Evolutionary conservation across 2,888 invertebrate genomes (phyloP), one percentile per base, ranked within the genome.

Genomic region (Rhabditophanes sp.): DNA sequence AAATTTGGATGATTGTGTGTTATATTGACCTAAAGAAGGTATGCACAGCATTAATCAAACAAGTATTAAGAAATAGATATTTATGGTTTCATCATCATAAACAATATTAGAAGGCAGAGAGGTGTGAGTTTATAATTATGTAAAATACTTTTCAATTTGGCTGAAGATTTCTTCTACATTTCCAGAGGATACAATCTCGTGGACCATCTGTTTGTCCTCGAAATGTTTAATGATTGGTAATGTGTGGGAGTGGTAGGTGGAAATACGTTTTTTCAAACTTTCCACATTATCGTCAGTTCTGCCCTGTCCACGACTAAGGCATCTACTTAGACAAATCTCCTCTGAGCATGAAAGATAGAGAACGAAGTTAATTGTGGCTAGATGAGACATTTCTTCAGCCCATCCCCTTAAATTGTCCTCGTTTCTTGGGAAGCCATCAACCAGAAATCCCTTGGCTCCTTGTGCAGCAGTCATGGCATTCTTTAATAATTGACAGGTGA

Each of bases 341-440:
- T 83, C 76, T 52, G 77, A 75, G 63, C 93, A 90, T 46, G 88
- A 82, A 55, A 96, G 81, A 66, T 84, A 87, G 17, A 99, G 69
- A 2, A 93, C 82, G 34, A 82, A 85, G 44, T 79, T 74, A 9
- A 93, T 72, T 22, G 42, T 28, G 37, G 78, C 43, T 67, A 85
- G 85, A 16, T 77, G 77, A 0, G 75, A 70, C 81, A 96, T 85
- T 44, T 71, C 71, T 50, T 66, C 65, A 24, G 78, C 75, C 96
- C 96, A 99, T 5, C 96, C 96, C 31, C 84, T 79, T 42, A 93
- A 69, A 66, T 99, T 99, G 66, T 96, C 79, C 66, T 84, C 76
- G 68, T 96, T 99, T 16, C 96, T 75, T 9, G 96, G 96, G 67
- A 99, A 99, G 2, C 99, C 99, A 68, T 99, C 99, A 54, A 99